phyloP scores from a whole-genome alignment of 2,888 invertebrate species.

The Xylophagus ater region DNA sequence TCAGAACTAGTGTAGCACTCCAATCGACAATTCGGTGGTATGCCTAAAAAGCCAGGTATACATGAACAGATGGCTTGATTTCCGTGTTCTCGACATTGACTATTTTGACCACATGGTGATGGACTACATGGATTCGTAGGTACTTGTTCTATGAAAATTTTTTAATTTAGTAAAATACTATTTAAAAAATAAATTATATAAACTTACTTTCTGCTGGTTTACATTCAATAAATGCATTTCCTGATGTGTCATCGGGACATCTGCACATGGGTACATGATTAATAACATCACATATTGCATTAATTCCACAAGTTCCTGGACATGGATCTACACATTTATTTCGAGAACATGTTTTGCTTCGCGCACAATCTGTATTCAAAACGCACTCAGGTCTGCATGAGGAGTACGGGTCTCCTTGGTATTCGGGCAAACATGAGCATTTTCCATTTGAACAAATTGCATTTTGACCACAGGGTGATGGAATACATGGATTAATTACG shows the following conservation, averaged over 20 bases:
- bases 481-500: slow-evolving; percentile 53
- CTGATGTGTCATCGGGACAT: slow-evolving; percentile 57
- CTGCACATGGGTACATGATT: slow-evolving; percentile 70
- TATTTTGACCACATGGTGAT: slow-evolving; percentile 64
- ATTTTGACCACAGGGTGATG: slow-evolving; percentile 67
- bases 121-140: slow-evolving; percentile 55
- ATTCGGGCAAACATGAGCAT: slow-evolving; percentile 56
- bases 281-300: slow-evolving; percentile 62
- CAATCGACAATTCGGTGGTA: slow-evolving; percentile 58
- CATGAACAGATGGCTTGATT: slow-evolving; percentile 55
- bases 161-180: not conserved
- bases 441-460: slow-evolving; percentile 53
- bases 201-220: slow-evolving; percentile 23
- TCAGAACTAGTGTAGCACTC: slow-evolving; percentile 63
- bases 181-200: not conserved
- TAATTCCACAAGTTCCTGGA: slow-evolving; percentile 63
- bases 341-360: slow-evolving; percentile 54
- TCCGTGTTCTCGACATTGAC: slow-evolving; percentile 52
- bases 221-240: slow-evolving; percentile 60
- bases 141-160: slow-evolving; percentile 18
- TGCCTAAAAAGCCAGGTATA: slow-evolving; percentile 50
- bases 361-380: slow-evolving; percentile 60
- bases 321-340: slow-evolving; percentile 72
- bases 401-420: slow-evolving; percentile 62
- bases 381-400: slow-evolving; percentile 74